A percentile compares a stretch with the other conserved stretches of the same genome.
Evolutionary conservation across 2,113 vertebrate species (phyloP).

Genomic region (Silurus glanis): DNA sequence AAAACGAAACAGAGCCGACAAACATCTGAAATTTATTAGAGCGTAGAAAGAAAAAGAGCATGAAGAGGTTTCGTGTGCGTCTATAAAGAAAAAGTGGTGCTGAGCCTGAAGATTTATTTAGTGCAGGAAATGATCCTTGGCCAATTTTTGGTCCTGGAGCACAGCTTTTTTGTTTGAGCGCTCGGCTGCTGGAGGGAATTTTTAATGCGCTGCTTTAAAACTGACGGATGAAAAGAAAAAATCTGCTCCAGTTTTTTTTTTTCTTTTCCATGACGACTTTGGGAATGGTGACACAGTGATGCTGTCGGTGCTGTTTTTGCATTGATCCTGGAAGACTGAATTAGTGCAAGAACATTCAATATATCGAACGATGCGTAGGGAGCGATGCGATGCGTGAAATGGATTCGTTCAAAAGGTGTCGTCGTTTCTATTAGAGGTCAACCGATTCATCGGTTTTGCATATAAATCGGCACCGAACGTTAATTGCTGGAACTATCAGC

Average conservation of each 20-base stretch:
- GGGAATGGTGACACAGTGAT: slow-evolving; percentile 18
- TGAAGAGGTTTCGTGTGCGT: background rate
- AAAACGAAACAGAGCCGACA: background rate
- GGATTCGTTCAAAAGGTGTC: background rate
- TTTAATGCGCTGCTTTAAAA: slow-evolving; percentile 30
- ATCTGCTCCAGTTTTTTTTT: slow-evolving; percentile 31
- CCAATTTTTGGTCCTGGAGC: slow-evolving; percentile 35
- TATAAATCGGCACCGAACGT: too few species aligned
- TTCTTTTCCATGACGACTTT: slow-evolving; percentile 38
- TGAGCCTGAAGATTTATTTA: slow-evolving; percentile 4
- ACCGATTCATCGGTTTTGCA: too few species aligned
- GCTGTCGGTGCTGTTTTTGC: background rate
- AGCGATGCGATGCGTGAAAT: background rate
- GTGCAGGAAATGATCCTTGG: slow-evolving; percentile 24
- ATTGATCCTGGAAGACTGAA: background rate
- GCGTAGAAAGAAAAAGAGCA: background rate
- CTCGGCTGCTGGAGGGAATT: slow-evolving; percentile 6
- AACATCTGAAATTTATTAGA: slow-evolving; percentile 8
- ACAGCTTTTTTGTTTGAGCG: slow-evolving; percentile 5
- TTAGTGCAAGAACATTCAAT: background rate
- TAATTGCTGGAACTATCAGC: too few species aligned
- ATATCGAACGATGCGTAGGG: background rate
- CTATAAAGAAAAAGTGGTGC: slow-evolving; percentile 3
- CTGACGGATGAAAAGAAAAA: background rate
- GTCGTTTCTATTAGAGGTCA: background rate